phyloP scores from a whole-genome alignment of 2,797 vertebrate genomes.

The Eulemur coronatus region DNA sequence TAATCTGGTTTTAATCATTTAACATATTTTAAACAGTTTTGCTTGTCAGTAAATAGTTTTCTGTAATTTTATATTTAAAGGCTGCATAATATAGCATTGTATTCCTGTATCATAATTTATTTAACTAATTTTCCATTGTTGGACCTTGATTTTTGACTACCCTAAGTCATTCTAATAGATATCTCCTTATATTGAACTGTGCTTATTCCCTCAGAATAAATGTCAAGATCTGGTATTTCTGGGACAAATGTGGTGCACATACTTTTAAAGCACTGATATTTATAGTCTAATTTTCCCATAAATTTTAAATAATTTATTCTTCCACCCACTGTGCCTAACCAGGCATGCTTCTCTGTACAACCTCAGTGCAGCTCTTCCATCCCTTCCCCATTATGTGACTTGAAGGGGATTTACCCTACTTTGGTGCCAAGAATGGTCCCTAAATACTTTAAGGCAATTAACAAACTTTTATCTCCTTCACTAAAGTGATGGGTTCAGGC shows the following conservation, averaged over 20 bases:
- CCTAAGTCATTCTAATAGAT: not conserved
- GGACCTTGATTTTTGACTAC: not conserved
- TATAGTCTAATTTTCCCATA: not conserved
- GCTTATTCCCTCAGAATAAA: not conserved
- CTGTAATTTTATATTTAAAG: not conserved
- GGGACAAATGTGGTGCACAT: not conserved
- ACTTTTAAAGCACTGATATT: conserved; percentile 19
- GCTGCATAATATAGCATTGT: not conserved
- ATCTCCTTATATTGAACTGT: not conserved
- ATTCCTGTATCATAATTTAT: not conserved
- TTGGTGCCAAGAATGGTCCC: not conserved
- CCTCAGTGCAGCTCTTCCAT: not conserved
- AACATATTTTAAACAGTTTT: conserved; percentile 2
- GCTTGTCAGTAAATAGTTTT: not conserved
- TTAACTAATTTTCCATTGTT: not conserved
- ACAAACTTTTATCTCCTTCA: not conserved
- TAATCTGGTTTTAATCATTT: not conserved
- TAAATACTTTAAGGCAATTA: not conserved
- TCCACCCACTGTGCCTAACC: not conserved
- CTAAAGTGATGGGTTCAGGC: not conserved
- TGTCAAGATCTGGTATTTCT: conserved; percentile 2
- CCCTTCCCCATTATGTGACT: too few species aligned
- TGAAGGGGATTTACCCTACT: not conserved
- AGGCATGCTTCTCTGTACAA: not conserved
- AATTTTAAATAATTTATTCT: not conserved